A percentile compares a stretch with the other conserved stretches of the same genome.
phyloP scores from a whole-genome alignment of 2,113 vertebrate species.

The Morone chrysops region DNA sequence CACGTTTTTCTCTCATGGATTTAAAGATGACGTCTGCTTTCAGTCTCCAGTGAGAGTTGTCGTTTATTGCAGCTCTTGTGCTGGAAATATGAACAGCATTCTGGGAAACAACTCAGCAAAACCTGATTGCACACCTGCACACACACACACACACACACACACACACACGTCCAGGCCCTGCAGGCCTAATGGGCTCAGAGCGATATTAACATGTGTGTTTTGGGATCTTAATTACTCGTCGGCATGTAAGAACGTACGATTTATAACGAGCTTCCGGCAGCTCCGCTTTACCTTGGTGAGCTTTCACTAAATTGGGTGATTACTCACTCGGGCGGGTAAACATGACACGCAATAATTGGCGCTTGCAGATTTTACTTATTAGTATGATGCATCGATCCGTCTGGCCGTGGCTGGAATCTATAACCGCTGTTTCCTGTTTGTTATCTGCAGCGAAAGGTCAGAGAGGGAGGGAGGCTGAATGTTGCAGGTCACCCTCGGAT shows the following conservation, averaged over 20 bases:
- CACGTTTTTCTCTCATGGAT: conserved; percentile 5
- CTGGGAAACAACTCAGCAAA: conserved; percentile 53
- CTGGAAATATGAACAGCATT: conserved; percentile 38
- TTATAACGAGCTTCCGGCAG: conserved; percentile 72
- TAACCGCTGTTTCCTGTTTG: conserved; percentile 61
- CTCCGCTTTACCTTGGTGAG: conserved; percentile 72
- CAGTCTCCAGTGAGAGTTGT: conserved; percentile 18
- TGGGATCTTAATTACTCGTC: conserved; percentile 78
- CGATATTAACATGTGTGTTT: conserved; percentile 79
- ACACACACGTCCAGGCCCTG: background rate
- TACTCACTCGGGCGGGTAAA: conserved; percentile 79
- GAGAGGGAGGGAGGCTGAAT: background rate
- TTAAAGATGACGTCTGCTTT: conserved; percentile 19
- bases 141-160: conserved; percentile 9
- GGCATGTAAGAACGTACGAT: conserved; percentile 54
- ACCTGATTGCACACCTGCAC: conserved; percentile 19
- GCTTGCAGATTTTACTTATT: conserved; percentile 83
- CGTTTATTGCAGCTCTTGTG: conserved; percentile 2
- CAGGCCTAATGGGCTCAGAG: conserved; percentile 69
- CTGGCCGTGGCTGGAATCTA: conserved; percentile 39
- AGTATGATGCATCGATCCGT: conserved; percentile 80
- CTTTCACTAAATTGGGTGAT: conserved; percentile 80
- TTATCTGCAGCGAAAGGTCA: conserved; percentile 67
- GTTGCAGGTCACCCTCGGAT: background rate
- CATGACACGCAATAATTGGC: conserved; percentile 82